Evolutionary conservation across 2,888 invertebrate species (phyloP), one percentile per base, ranked within the genome.

Genomic region (Andrena praecox): DNA sequence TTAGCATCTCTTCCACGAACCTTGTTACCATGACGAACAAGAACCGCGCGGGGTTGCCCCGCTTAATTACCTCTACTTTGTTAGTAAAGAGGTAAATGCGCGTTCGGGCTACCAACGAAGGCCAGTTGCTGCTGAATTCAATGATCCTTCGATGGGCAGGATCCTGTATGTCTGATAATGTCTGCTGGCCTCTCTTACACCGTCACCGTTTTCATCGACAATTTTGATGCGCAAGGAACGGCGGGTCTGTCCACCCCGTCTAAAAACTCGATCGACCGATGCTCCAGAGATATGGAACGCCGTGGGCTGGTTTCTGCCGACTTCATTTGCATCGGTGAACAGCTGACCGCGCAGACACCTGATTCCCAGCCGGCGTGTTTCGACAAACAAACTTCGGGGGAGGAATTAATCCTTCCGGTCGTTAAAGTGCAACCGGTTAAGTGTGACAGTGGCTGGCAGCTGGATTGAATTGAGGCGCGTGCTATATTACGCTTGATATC

Each of bases 1-100:
- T 42, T 91, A 90, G 89, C 87, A 91, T 91, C 91, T 92, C 90
- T 93, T 93, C 93, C 91, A 91, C 90, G 92, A 93, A 92, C 83
- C 90, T 91, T 89, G 91, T 92, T 92, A 90, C 90, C 91, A 90
- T 90, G 90, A 90, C 85, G 89, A 89, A 90, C 89, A 90, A 91
- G 88, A 91, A 90, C 62, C 76, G 75, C 67, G 84, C 76, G 60
- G 83, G 82, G 80, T 88, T 89, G 86, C 89, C 88, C 88, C 84
- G 87, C 89, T 91, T 92, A 92, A 92, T 92, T 92, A 89, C 89
- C 84, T 77, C 67, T 85, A 87, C 87, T 85, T 86, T 90, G 89
- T 90, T 88, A 89, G 89, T 87, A 84, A 89, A 35, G 62, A 82
- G 76, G 81, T 82, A 64, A 71, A 8, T 33, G 20, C 27, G 42